phyloP scores from a whole-genome alignment of 2,888 invertebrate species.

The Macrophya annulata region DNA sequence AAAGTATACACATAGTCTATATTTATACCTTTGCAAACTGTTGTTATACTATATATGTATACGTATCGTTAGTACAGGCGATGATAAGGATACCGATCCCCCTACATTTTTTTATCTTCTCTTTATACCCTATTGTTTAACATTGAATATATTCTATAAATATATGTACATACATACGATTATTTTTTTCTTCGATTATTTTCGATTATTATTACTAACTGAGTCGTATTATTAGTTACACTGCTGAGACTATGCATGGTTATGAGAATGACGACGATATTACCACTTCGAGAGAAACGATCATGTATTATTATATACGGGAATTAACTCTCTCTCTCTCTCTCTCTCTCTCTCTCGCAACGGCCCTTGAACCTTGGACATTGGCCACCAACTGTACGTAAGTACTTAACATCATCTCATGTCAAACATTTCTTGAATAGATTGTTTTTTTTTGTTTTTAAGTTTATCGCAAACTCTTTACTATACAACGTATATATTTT shows the following conservation, averaged over 20 bases:
- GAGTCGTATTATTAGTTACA: too few species aligned
- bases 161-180: too few species aligned
- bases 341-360: neutral
- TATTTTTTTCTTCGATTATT: neutral
- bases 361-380: conserved; percentile 34
- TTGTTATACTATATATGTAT: neutral
- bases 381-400: neutral
- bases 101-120: neutral
- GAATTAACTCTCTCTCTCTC: conserved; percentile 1
- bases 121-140: neutral
- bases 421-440: conserved; percentile 18
- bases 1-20: neutral
- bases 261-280: too few species aligned
- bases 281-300: neutral
- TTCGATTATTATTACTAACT: conserved; percentile 42
- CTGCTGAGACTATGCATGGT: too few species aligned
- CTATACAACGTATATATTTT: too few species aligned
- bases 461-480: neutral
- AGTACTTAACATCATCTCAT: neutral
- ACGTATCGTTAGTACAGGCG: neutral
- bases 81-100: conserved; percentile 2
- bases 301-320: neutral
- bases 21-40: neutral
- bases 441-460: neutral
- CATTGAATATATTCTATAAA: conserved; percentile 12